These are phyloP conservation scores for Cantharis rustica DNA, from an alignment of 2,888 invertebrate genomes.

Conservation along the genomic window DNA sequence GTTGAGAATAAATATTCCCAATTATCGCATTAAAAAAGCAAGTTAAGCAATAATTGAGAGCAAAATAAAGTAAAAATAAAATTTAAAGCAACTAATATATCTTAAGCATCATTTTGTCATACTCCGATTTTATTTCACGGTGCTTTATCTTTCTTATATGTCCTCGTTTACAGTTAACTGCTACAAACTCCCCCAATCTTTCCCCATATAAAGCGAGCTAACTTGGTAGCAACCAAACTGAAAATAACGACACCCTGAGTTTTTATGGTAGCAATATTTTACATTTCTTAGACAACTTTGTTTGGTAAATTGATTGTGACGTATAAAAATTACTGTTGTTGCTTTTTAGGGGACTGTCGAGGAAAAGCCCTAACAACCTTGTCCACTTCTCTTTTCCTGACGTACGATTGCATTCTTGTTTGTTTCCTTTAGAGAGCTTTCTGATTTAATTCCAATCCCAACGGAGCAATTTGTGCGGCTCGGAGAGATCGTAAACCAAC, in stretches of 20 bases:
- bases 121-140: slow-evolving; percentile 53
- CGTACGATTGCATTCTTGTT: slow-evolving; percentile 22
- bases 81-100: slow-evolving; percentile 38
- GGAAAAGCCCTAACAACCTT: not conserved
- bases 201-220: slow-evolving; percentile 21
- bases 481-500: slow-evolving; percentile 39
- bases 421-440: slow-evolving; percentile 20
- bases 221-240: slow-evolving; percentile 39
- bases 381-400: not conserved
- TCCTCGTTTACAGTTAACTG: slow-evolving; percentile 49
- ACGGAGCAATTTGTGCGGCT: slow-evolving; percentile 41
- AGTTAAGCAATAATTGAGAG: not conserved
- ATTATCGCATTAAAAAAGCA: not conserved
- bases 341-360: not conserved
- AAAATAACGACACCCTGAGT: slow-evolving; percentile 43
- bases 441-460: slow-evolving; percentile 41
- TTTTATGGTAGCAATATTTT: slow-evolving; percentile 43
- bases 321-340: slow-evolving; percentile 17
- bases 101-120: slow-evolving; percentile 51
- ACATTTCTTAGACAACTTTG: slow-evolving; percentile 27
- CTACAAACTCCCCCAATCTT: slow-evolving; percentile 39
- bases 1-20: not conserved
- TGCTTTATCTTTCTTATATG: slow-evolving; percentile 54
- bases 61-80: not conserved
- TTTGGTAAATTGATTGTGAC: slow-evolving; percentile 30